Percentiles rank a stretch among this genome's conserved stretches.
phyloP scores from a whole-genome alignment of 2,888 invertebrate species.

The Nezara viridula region DNA sequence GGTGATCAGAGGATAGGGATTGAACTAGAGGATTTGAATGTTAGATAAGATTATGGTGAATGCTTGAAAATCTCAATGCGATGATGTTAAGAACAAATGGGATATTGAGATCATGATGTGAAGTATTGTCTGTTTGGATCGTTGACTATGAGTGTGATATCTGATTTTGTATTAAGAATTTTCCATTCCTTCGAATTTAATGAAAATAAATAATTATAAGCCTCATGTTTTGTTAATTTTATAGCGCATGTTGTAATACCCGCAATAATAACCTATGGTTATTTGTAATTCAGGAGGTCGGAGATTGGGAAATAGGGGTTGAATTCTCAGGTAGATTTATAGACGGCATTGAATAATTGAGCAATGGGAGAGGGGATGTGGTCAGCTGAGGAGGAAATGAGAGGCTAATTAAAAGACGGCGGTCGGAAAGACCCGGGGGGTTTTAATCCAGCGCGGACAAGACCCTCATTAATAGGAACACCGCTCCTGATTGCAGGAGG shows the following conservation, averaged over 20 bases:
- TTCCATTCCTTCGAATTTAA: not conserved
- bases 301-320: not conserved
- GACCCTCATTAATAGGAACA: constrained; percentile 45
- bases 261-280: not conserved
- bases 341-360: constrained; percentile 9
- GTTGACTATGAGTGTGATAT: too few species aligned
- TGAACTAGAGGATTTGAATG: too few species aligned
- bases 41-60: too few species aligned
- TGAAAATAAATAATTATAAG: not conserved
- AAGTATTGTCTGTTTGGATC: too few species aligned
- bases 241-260: not conserved
- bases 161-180: too few species aligned
- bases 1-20: too few species aligned
- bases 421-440: not conserved
- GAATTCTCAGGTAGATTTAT: not conserved
- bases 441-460: constrained; percentile 14
- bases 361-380: not conserved
- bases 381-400: constrained; percentile 22
- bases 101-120: too few species aligned
- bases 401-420: constrained; percentile 28
- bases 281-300: not conserved
- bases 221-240: not conserved
- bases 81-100: too few species aligned
- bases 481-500: not conserved
- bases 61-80: too few species aligned